Evolutionary conservation across 2,888 invertebrate genomes (phyloP), one percentile per base, ranked within the genome.

Genomic region (Drosophila algonquin): DNA sequence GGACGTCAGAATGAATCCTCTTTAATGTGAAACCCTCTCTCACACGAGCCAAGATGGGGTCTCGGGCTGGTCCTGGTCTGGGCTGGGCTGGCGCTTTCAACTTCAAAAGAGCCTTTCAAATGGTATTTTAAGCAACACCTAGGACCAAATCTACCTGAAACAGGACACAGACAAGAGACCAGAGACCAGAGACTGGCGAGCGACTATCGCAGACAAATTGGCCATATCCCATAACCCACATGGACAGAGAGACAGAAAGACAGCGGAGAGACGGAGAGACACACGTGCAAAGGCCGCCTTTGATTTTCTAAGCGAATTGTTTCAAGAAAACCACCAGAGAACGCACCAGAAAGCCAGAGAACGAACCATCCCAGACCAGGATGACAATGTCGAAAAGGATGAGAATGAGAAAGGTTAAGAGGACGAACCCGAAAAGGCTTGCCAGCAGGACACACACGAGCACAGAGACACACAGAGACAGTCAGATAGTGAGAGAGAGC

Each of bases 291-390:
- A 76, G 79, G 59, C 67, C 78, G 82, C 90, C 90, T 90, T 90
- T 90, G 90, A 90, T 90, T 90, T 90, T 90, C 90, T 90, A 90
- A 84, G 78, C 89, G 90, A 90, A 90, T 90, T 90, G 90, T 87
- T 90, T 89, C 82, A 86, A 87, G 90, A 81, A 85, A 79, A 89
- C 89, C 91, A 81, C 88, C 88, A 80, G 84, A 90, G 90, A 80
- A 82, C 59, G 58, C 55, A 56, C 54, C 55, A 40, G 40, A 40
- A n/a, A 35, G 12, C 35, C 35, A 12, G 35, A 12, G 35, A 14
- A 5, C 5, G 12, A 5, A 5, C 40, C 40, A n/a, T n/a, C 40
- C 40, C 40, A n/a, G 40, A 6, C 14, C 40, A 40, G 21, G 35
- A 14, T 9, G 32, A 10, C 8, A 48, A 27, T 40, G 30, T 18